Base-by-base conservation (phyloP, 2,113 vertebrate genomes). In the Amazona vittata region DNA sequence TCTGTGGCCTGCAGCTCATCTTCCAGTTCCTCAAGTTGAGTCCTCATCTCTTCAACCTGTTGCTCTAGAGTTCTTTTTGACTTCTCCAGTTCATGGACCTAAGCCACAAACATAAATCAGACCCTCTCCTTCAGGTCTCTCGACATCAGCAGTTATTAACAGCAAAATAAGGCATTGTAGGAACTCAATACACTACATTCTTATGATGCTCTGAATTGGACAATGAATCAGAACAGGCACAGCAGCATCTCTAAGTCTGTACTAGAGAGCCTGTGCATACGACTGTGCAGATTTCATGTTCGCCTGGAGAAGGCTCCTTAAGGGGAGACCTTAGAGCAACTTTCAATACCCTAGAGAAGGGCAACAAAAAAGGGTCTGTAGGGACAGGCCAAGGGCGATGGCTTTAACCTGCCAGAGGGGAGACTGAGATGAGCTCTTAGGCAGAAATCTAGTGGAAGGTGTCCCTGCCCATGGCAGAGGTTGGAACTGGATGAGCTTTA, bases 1-100 rank as follows among this genome's bases (percentile, higher is more conserved):
- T 99, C 99, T 1, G 99, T 99, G 69, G 99, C 99, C 98, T 99
- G 99, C 28, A 99, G 98, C 31, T 99, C 99, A 9, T 99, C 99
- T 83, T 99, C 99, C 78, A 99, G 98, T 96, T 99, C 99, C 88
- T 99, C 99, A 74, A 99, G 98, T 97, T 99, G 99, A 15, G 99
- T 99, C 85, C 98, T 98, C 99, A 99, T 99, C 96, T 99, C 99
- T 63, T 99, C 99, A 90, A 99, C 99, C 95, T 99, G 99, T 84
- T 99, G 99, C 97, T 99, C 99, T 46, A 99, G 98, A 24, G 99
- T 98, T 35, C 99, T 98, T 94, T 99, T 99, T 52, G 99, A 99
- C 80, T 99, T 99, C 97, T 99, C 99, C 93, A 99, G 98, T 83
- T 99, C 99, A 15, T 99, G 99, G 52, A 99, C 99, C 98, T 99